Percentiles rank a stretch among this genome's conserved stretches.
Evolutionary conservation across 2,113 vertebrate species (phyloP).

Genomic region (Pelmatolapia mariae): DNA sequence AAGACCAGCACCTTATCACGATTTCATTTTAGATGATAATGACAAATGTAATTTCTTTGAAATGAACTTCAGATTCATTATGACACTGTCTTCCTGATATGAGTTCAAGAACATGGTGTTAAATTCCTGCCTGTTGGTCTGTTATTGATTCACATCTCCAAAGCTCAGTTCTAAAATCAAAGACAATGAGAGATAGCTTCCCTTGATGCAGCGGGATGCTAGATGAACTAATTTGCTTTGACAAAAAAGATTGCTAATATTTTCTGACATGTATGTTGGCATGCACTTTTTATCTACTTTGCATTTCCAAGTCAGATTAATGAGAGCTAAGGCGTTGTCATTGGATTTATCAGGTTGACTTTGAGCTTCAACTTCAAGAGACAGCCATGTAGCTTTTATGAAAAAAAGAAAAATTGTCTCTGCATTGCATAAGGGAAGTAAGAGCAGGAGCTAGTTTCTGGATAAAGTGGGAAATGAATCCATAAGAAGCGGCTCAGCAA

Average conservation of each 20-base stretch:
- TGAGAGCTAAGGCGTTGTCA: background rate
- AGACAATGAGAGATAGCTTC: constrained; percentile 54
- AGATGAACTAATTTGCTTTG: constrained; percentile 38
- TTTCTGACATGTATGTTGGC: constrained; percentile 22
- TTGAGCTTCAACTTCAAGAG: background rate
- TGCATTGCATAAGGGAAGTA: background rate
- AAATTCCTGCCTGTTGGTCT: constrained; percentile 23
- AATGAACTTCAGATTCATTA: constrained; percentile 41
- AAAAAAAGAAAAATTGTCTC: background rate
- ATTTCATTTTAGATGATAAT: constrained; percentile 68
- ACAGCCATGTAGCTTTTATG: background rate
- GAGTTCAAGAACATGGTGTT: constrained; percentile 48
- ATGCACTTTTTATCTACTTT: background rate
- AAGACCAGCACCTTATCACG: constrained; percentile 29
- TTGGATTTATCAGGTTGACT: constrained; percentile 8
- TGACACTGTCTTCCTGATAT: constrained; percentile 30
- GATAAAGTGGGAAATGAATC: background rate
- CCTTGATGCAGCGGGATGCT: constrained; percentile 31
- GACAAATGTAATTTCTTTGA: constrained; percentile 53
- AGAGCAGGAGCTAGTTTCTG: background rate
- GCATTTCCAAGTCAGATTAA: constrained; percentile 16
- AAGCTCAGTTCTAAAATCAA: constrained; percentile 60
- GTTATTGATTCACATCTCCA: constrained; percentile 57
- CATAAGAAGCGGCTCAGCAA: background rate
- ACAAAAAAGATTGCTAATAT: constrained; percentile 47